phyloP scores from a whole-genome alignment of 2,888 invertebrate species.

The Choreutis nemorana region DNA sequence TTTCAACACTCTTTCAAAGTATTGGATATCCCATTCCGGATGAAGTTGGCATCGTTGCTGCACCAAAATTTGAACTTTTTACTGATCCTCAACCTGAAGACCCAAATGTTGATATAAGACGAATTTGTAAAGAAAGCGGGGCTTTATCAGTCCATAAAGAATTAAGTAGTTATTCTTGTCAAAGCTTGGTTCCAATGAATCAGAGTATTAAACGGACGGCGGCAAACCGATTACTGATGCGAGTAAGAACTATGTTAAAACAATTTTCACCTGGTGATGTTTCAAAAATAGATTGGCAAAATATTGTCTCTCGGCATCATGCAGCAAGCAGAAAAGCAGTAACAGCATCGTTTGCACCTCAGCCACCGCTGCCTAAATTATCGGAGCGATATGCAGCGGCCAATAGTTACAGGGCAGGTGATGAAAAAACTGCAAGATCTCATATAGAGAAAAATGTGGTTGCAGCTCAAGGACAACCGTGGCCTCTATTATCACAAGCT shows the following conservation, averaged over 20 bases:
- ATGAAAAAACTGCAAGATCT: conserved; percentile 28
- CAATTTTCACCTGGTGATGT: conserved; percentile 39
- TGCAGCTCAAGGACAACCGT: conserved; percentile 25
- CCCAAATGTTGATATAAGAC: conserved; percentile 27
- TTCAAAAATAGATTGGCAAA: conserved; percentile 39
- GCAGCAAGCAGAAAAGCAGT: conserved; percentile 44
- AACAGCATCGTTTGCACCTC: conserved; percentile 47
- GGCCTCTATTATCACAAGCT: conserved; percentile 31
- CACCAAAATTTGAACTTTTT: conserved; percentile 25
- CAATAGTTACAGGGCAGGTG: conserved; percentile 34
- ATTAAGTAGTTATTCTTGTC: conserved; percentile 34
- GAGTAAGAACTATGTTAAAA: conserved; percentile 41
- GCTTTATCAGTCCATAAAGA: conserved; percentile 52
- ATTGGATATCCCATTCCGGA: conserved; percentile 30
- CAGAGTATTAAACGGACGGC: conserved; percentile 51
- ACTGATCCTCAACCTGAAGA: conserved; percentile 25
- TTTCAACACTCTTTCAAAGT: conserved; percentile 26
- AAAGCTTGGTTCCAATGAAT: conserved; percentile 36
- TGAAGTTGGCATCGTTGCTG: conserved; percentile 14
- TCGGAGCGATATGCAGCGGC: conserved; percentile 27
- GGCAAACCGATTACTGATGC: conserved; percentile 41
- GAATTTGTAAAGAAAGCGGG: conserved; percentile 40
- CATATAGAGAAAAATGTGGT: conserved; percentile 26
- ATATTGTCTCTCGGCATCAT: conserved; percentile 45
- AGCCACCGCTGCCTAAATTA: conserved; percentile 25